Percentiles rank a stretch among this genome's conserved stretches.
Conservation (phyloP, 2,888 invertebrate species). For the Rotaria sp. region DNA sequence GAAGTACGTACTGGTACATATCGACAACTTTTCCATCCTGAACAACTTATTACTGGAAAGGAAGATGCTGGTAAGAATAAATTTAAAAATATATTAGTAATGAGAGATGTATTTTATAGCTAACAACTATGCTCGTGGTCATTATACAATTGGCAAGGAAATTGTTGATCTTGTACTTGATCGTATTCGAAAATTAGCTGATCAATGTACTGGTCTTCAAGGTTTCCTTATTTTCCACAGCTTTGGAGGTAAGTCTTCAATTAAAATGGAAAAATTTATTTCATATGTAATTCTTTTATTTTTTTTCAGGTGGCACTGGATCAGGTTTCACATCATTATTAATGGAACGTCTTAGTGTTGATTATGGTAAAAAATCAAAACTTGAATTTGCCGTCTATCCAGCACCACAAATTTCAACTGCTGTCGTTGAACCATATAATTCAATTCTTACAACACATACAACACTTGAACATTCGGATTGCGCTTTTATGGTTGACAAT, state of each 20-base stretch:
- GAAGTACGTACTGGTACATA: conserved; percentile 61
- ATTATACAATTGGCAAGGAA: conserved; percentile 49
- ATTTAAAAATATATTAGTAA: neutral
- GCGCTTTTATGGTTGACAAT: conserved; percentile 91
- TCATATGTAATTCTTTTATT: neutral
- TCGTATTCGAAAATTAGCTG: conserved; percentile 56
- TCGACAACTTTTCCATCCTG: conserved; percentile 90
- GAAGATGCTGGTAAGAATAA: conserved; percentile 58
- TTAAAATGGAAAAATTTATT: neutral
- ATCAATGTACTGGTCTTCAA: conserved; percentile 54
- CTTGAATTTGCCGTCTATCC: conserved; percentile 83
- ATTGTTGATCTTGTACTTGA: conserved; percentile 49
- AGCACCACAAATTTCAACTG: conserved; percentile 79
- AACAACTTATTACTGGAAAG: conserved; percentile 90
- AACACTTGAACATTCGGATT: conserved; percentile 82
- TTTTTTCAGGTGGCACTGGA: conserved; percentile 46
- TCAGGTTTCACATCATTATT: conserved; percentile 56
- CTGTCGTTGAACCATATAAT: conserved; percentile 91
- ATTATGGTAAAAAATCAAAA: conserved; percentile 60
- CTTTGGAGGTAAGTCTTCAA: conserved; percentile 46
- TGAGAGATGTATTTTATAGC: conserved; percentile 39
- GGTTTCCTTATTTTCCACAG: conserved; percentile 53
- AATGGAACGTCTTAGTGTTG: conserved; percentile 62
- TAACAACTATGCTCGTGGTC: conserved; percentile 49
- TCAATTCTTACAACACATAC: conserved; percentile 90